These are phyloP conservation scores for Scytalopus superciliaris DNA, from an alignment of 2,113 vertebrate genomes.

Conservation along the genomic window DNA sequence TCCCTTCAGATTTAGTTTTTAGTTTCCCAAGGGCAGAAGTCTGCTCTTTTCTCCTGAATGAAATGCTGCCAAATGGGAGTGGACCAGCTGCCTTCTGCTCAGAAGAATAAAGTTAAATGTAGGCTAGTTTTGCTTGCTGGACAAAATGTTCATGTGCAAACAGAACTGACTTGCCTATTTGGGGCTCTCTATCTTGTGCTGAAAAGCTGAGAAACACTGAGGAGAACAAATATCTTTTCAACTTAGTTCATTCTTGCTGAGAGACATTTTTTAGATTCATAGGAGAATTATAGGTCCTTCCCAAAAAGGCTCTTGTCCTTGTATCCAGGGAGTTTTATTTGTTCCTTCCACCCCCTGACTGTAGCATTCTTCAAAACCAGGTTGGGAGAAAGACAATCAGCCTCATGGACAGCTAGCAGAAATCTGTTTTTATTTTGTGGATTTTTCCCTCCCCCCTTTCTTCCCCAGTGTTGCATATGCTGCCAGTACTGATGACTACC, in stretches of 20 bases:
- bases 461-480: background rate
- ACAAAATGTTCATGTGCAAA: slow-evolving; percentile 6
- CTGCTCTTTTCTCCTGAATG: slow-evolving; percentile 38
- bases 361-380: slow-evolving; percentile 20
- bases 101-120: slow-evolving; percentile 24
- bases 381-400: slow-evolving; percentile 32
- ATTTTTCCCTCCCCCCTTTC: slow-evolving; percentile 26
- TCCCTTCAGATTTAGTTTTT: slow-evolving; percentile 32
- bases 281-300: background rate
- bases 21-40: slow-evolving; percentile 55
- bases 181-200: background rate
- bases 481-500: slow-evolving; percentile 60
- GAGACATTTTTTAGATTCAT: background rate
- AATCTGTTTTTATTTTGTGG: slow-evolving; percentile 67
- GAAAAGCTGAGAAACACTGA: background rate
- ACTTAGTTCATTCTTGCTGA: background rate
- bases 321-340: background rate
- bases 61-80: slow-evolving; percentile 41
- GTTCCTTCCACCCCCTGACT: background rate
- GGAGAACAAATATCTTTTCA: background rate
- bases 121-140: slow-evolving; percentile 4
- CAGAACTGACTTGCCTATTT: background rate
- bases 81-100: slow-evolving; percentile 1
- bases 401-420: background rate
- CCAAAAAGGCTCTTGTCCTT: background rate